Evolutionary conservation across 2,797 vertebrate genomes (phyloP), one percentile per base, ranked within the genome.

Genomic region (Pampus argenteus): DNA sequence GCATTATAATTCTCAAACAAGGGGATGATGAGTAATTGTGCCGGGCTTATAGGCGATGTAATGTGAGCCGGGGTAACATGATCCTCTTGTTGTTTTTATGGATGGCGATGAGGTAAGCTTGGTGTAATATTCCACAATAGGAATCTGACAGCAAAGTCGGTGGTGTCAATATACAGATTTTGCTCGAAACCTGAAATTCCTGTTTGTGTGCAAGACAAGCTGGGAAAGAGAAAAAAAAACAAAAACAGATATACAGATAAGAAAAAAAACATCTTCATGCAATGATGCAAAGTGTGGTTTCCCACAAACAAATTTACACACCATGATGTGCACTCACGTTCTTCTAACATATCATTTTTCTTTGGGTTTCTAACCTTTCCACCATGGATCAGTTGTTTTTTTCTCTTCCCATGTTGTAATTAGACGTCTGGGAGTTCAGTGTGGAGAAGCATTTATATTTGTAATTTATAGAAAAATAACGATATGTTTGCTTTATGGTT

Each of bases 31-130:
- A 63, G 47, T 76, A 74, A 88, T 90, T 90, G 86, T 74, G 76
- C 55, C 31, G 62, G 72, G 75, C 40, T 91, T 86, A 77, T 67
- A 82, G 49, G 51, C 82, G 66, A 87, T 71, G 86, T 90, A 91
- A 94, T 78, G 67, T 63, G 86, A 93, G 72, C 76, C 54, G 78
- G 54, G 59, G 92, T 81, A 91, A 94, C 61, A 22, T 9, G 76
- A 95, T 85, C 73, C 59, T 26, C 10, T 74, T 79, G 78, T 87
- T 89, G 82, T 88, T 74, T 31, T 60, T 57, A 50, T 54, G 49
- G 72, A n/a, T n/a, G n/a, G 75, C 78, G 76, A 56, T 83, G 81
- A 91, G 78, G 79, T 84, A 71, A 83, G 80, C 82, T 67, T 48
- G 72, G 89, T 85, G 72, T 88, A 72, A 67, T 78, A 79, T 89